Evolutionary conservation across 2,888 invertebrate species (phyloP).

Genomic region (Helobdella robusta): DNA sequence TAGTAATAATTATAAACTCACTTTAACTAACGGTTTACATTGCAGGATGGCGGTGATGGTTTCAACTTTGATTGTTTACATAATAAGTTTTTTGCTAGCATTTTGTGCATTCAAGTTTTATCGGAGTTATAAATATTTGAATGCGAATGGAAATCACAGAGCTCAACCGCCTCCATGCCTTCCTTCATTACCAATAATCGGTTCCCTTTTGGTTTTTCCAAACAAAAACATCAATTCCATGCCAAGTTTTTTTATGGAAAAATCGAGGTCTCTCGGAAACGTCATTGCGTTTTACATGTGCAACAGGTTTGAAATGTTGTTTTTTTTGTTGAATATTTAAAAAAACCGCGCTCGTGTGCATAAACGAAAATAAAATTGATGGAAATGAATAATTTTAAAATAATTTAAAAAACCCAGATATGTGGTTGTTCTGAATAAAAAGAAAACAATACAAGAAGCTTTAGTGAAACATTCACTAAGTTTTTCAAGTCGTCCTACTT

Average conservation of each 20-base stretch:
- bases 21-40: too few species aligned
- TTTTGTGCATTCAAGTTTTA: background rate
- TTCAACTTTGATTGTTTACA: background rate
- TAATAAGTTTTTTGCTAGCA: background rate
- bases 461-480: background rate
- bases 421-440: slow-evolving; percentile 2
- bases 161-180: slow-evolving; percentile 10
- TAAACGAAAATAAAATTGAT: too few species aligned
- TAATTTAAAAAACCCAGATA: background rate
- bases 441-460: slow-evolving; percentile 14
- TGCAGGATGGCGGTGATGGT: background rate
- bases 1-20: too few species aligned
- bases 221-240: background rate
- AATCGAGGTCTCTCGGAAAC: slow-evolving; percentile 1
- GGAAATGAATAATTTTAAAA: too few species aligned
- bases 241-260: slow-evolving; percentile 18
- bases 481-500: background rate
- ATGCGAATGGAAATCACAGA: too few species aligned
- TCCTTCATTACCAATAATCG: slow-evolving; percentile 15
- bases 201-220: slow-evolving; percentile 14
- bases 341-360: too few species aligned
- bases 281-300: slow-evolving; percentile 8
- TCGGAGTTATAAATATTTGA: background rate
- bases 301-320: background rate
- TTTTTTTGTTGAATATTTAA: background rate